These are phyloP conservation scores for Drosophila gaucha DNA, from an alignment of 2,888 invertebrate genomes.

Conservation along the genomic window DNA sequence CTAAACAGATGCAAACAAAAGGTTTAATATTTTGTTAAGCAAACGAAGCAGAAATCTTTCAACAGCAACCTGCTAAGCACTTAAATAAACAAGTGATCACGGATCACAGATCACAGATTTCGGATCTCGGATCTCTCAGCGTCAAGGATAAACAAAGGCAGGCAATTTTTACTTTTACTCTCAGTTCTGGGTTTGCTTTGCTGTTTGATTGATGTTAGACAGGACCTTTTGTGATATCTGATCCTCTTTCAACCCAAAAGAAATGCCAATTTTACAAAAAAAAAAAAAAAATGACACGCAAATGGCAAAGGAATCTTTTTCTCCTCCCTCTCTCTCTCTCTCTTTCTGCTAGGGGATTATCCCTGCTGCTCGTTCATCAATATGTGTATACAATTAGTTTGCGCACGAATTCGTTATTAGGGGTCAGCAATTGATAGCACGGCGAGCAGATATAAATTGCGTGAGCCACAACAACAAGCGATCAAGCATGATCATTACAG, in stretches of 20 bases:
- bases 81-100: constrained; percentile 73
- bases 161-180: constrained; percentile 59
- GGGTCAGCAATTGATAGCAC: constrained; percentile 72
- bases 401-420: constrained; percentile 76
- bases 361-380: constrained; percentile 54
- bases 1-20: constrained; percentile 64
- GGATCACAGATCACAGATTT: constrained; percentile 29
- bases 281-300: constrained; percentile 68
- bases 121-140: constrained; percentile 18
- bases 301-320: constrained; percentile 48
- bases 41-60: constrained; percentile 75
- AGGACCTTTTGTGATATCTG: constrained; percentile 56
- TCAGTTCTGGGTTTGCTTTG: constrained; percentile 43
- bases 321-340: constrained; percentile 7
- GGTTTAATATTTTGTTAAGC: constrained; percentile 70
- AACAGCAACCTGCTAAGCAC: constrained; percentile 69
- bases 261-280: constrained; percentile 71
- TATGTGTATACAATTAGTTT: constrained; percentile 74
- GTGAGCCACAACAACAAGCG: constrained; percentile 54
- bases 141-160: constrained; percentile 55
- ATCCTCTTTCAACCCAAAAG: constrained; percentile 47
- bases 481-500: constrained; percentile 53
- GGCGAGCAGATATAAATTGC: constrained; percentile 65
- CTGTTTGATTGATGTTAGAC: constrained; percentile 64
- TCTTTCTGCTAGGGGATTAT: constrained; percentile 34